A percentile compares a stretch with the other conserved stretches of the same genome.
Evolutionary conservation across 1,140 invertebrate species (phyloP).

Genomic region (Drosophila kohkoa): DNA sequence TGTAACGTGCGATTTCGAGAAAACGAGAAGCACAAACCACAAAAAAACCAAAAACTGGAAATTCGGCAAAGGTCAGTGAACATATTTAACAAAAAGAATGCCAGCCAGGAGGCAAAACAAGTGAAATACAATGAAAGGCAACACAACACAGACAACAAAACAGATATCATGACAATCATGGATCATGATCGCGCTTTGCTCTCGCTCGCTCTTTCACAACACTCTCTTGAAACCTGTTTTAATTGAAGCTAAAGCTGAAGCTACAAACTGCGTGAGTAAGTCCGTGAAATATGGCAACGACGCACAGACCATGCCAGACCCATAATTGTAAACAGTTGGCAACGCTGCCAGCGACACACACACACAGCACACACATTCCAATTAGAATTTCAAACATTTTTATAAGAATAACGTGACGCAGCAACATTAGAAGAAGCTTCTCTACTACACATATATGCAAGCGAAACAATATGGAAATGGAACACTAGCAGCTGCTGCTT

Average conservation of each 20-base stretch:
- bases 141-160: conserved; percentile 1
- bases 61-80: conserved; percentile 80
- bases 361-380: conserved; percentile 26
- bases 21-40: conserved; percentile 19
- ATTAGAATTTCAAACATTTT: conserved; percentile 79
- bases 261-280: conserved; percentile 51
- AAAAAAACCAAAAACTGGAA: conserved; percentile 59
- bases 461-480: conserved; percentile 59
- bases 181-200: conserved; percentile 57
- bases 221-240: conserved; percentile 63
- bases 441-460: not conserved
- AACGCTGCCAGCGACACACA: conserved; percentile 31
- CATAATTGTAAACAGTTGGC: conserved; percentile 56
- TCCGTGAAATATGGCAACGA: conserved; percentile 74
- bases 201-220: not conserved
- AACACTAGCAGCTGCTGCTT: conserved; percentile 61
- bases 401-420: conserved; percentile 69
- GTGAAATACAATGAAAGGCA: conserved; percentile 54
- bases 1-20: conserved; percentile 21
- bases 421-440: conserved; percentile 45
- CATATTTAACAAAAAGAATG: conserved; percentile 74
- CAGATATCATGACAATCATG: conserved; percentile 50
- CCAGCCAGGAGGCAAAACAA: conserved; percentile 42
- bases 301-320: conserved; percentile 37
- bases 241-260: conserved; percentile 70